phyloP scores from a whole-genome alignment of 37 sponge, comb jelly and placozoan genomes.

The Tethya wilhelma region DNA sequence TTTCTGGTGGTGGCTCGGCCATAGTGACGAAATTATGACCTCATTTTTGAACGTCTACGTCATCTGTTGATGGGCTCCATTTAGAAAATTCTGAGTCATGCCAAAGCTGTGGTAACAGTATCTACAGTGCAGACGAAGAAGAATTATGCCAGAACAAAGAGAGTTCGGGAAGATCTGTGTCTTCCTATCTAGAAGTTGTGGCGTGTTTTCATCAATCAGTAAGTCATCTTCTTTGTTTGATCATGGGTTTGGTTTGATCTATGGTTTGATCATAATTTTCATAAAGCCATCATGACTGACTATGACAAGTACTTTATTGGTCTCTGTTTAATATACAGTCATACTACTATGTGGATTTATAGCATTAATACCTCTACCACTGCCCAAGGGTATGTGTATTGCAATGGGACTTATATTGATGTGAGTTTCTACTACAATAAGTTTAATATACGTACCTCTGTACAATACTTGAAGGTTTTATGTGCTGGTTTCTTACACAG shows the following conservation, averaged over 20 bases:
- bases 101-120: no score
- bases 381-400: conserved; percentile 35
- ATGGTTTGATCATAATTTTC: no score
- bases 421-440: conserved; percentile 41
- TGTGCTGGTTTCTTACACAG: conserved; percentile 11
- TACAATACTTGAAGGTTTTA: neutral
- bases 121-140: no score
- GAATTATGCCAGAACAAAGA: conserved; percentile 1
- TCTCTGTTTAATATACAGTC: conserved; percentile 31
- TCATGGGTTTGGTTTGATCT: no score
- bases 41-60: no score
- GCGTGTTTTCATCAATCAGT: conserved; percentile 56
- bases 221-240: no score
- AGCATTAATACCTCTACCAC: conserved; percentile 50
- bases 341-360: conserved; percentile 72
- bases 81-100: no score
- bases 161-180: conserved; percentile 50
- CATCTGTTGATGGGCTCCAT: no score
- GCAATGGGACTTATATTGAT: conserved; percentile 65
- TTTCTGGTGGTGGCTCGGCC: conserved; percentile 24
- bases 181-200: conserved; percentile 59
- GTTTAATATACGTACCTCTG: neutral
- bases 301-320: no score
- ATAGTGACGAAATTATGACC: no score
- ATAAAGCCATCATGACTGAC: no score